Evolutionary conservation across 2,888 invertebrate genomes (phyloP), one percentile per base, ranked within the genome.

Genomic region (Drosophila mettleri): DNA sequence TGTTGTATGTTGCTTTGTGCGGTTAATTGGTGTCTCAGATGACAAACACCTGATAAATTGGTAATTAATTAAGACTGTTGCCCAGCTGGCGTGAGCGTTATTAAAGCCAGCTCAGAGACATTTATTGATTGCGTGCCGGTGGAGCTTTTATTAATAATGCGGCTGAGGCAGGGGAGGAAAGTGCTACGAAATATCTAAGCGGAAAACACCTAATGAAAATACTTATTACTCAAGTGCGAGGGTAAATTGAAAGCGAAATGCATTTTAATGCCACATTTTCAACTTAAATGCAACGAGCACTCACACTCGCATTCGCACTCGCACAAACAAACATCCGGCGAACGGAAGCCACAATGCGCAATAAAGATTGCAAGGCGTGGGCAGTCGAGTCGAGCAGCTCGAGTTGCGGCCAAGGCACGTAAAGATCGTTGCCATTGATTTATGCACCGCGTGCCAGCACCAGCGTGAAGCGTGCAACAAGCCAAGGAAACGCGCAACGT

Each of bases 371-470:
- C 61, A 18, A 52, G 61, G 65, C 54, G 74, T 73, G 77, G 65
- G 62, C 61, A 43, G 66, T 18, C 49, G n/a, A n/a, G n/a, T n/a
- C 34, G 12, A 34, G 71, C 60, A 45, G 69, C 78, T 59, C 66
- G 60, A 67, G 58, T 67, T 48, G 60, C 74, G 78, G 45, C 51
- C 60, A 65, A 55, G 65, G 88, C 85, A 86, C 85, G 85, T 86
- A 89, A 80, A 83, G 89, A 83, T 89, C 85, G 83, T 86, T 88
- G 83, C 85, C 89, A 89, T 89, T 86, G 85, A 86, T 86, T 86
- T 86, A 86, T 89, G 88, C 71, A 71, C 86, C 62, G 86, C 88
- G 72, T 85, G 87, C 78, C 75, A 67, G 41, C 24, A 73, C 65
- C 52, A 83, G 84, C 88, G 66, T 85, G 83, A 78, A 73, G 76